Conservation (phyloP, 2,888 invertebrate species). For the Melieria crassipennis region DNA sequence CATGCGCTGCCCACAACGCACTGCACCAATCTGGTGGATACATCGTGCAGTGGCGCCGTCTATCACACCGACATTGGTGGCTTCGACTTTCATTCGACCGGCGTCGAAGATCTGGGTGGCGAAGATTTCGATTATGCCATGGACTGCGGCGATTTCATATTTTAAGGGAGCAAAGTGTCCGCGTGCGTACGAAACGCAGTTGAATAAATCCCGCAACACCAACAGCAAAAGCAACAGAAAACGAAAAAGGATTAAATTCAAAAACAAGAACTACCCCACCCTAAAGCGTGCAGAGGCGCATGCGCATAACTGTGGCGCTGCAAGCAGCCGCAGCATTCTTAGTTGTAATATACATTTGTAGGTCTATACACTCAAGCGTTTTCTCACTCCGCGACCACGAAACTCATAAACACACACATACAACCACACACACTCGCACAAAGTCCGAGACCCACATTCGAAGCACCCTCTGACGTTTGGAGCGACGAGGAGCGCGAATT, state of each 20-base stretch:
- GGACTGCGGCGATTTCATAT: slow-evolving; percentile 79
- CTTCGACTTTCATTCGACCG: slow-evolving; percentile 67
- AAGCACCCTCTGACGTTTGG: too few relatives aligned
- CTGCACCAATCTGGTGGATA: slow-evolving; percentile 72
- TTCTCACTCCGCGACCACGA: too few relatives aligned
- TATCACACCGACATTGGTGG: slow-evolving; percentile 74
- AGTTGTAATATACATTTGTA: too few relatives aligned
- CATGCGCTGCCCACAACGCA: slow-evolving; percentile 75
- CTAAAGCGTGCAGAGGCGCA: slow-evolving; percentile 24
- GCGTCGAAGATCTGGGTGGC: slow-evolving; percentile 66
- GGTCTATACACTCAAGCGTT: too few relatives aligned
- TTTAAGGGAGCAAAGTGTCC: slow-evolving; percentile 63
- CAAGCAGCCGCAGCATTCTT: too few relatives aligned
- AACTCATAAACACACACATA: too few relatives aligned
- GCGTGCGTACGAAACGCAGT: slow-evolving; percentile 1
- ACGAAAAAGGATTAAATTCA: slow-evolving; percentile 14
- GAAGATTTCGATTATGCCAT: slow-evolving; percentile 78
- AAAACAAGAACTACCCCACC: slow-evolving; percentile 31
- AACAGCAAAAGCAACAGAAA: slow-evolving; percentile 6
- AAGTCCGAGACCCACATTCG: too few relatives aligned
- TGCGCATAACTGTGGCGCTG: background rate
- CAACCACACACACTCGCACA: too few relatives aligned
- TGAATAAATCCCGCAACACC: background rate
- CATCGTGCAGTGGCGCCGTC: slow-evolving; percentile 69
- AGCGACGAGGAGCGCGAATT: background rate